Percentiles rank a stretch among this genome's conserved stretches.
Conservation (phyloP, 1,140 invertebrate species). For the Plectus sambesii region DNA sequence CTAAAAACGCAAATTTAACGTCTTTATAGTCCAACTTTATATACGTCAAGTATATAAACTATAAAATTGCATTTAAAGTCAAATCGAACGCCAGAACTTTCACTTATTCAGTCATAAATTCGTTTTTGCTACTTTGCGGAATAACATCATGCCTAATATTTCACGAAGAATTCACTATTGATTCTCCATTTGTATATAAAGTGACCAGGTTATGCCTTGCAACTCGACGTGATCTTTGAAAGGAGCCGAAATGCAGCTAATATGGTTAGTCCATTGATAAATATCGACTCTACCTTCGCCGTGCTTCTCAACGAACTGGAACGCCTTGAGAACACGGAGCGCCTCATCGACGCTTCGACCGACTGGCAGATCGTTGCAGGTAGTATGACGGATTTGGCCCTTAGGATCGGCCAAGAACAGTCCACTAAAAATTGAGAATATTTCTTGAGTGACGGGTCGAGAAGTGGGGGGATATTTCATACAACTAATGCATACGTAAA, state of each 20-base stretch:
- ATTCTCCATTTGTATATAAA: no score
- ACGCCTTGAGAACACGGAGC: slow-evolving; percentile 73
- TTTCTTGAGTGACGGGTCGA: neutral
- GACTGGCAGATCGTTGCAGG: slow-evolving; percentile 68
- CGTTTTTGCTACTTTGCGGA: no score
- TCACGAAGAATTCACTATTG: neutral
- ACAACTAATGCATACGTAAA: neutral
- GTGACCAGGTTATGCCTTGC: no score
- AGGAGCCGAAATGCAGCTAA: no score
- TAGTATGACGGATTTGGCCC: slow-evolving; percentile 51
- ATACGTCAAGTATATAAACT: slow-evolving; percentile 6
- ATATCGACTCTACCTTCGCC: slow-evolving; percentile 58
- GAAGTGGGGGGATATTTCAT: slow-evolving; percentile 5
- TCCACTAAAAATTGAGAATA: slow-evolving; percentile 40
- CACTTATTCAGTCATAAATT: slow-evolving; percentile 10
- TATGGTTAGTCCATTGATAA: no score
- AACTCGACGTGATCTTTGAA: no score
- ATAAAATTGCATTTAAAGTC: slow-evolving; percentile 8
- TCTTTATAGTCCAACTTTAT: neutral
- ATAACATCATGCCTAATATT: no score
- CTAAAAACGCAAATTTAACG: no score
- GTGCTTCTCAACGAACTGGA: slow-evolving; percentile 81
- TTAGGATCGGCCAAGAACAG: slow-evolving; percentile 59
- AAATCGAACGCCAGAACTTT: slow-evolving; percentile 15
- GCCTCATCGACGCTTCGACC: slow-evolving; percentile 84